Evolutionary conservation across 2,113 vertebrate genomes (phyloP).

Genomic region (Misgurnus mizolepis): DNA sequence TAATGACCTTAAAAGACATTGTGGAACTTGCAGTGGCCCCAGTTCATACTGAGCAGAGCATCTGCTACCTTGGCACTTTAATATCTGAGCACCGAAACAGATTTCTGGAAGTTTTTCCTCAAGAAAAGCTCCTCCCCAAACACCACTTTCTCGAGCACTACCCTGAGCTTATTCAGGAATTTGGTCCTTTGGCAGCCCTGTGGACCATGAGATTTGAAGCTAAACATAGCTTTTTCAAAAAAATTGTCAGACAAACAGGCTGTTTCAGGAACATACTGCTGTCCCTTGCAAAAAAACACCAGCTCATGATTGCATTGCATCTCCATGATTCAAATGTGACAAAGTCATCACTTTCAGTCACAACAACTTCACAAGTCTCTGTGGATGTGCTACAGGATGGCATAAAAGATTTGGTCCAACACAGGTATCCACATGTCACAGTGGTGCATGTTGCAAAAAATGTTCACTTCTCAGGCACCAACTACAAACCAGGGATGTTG

Average conservation of each 20-base stretch:
- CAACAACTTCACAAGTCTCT: conserved; percentile 34
- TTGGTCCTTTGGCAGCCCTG: not conserved
- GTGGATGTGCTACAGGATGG: conserved; percentile 42
- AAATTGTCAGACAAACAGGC: conserved; percentile 8
- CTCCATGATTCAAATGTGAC: conserved; percentile 35
- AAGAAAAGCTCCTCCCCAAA: no score
- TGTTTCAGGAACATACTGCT: conserved; percentile 42
- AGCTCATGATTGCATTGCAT: conserved; percentile 45
- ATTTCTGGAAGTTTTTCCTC: not conserved
- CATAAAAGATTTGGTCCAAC: conserved; percentile 35
- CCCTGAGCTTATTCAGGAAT: not conserved
- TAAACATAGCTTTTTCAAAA: not conserved
- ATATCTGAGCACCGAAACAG: conserved; percentile 22
- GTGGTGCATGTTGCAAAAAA: conserved; percentile 45
- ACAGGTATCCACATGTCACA: conserved; percentile 8
- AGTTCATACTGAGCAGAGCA: conserved; percentile 25
- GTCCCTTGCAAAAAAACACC: conserved; percentile 45
- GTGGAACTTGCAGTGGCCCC: not conserved
- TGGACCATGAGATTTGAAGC: conserved; percentile 1
- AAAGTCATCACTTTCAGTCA: conserved; percentile 29
- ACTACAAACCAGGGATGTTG: conserved; percentile 34
- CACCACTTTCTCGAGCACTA: not conserved
- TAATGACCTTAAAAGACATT: not conserved
- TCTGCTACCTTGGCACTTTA: conserved; percentile 6
- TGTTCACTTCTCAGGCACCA: conserved; percentile 34